Conservation (phyloP, 1,140 invertebrate species). For the Drosophila ohnishii region DNA sequence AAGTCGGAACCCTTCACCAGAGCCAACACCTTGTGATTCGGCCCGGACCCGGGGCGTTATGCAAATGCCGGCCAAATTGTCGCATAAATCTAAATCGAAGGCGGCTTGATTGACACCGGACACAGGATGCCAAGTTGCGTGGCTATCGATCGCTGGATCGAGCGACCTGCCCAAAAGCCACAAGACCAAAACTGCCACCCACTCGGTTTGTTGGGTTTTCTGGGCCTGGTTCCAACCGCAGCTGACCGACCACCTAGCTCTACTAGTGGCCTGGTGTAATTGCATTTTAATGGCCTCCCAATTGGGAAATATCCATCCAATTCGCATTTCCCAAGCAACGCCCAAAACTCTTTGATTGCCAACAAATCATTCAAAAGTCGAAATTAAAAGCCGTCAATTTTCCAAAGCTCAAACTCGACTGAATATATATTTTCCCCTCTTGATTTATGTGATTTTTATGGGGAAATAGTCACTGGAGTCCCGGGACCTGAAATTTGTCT, state of each 20-base stretch:
- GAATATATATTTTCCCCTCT: conserved; percentile 8
- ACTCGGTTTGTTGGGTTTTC: conserved; percentile 30
- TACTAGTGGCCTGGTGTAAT: conserved; percentile 52
- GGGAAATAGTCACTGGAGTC: not conserved
- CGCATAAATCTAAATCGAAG: conserved; percentile 58
- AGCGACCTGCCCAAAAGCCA: conserved; percentile 8
- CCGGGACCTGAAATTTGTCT: conserved; percentile 25
- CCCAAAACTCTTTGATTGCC: conserved; percentile 52
- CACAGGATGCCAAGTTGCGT: conserved; percentile 72
- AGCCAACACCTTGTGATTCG: conserved; percentile 41
- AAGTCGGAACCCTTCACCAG: conserved; percentile 43
- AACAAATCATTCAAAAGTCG: conserved; percentile 66
- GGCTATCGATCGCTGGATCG: conserved; percentile 31
- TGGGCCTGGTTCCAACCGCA: conserved; percentile 12
- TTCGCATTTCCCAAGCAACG: conserved; percentile 46
- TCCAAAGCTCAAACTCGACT: conserved; percentile 4
- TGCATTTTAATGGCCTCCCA: conserved; percentile 75
- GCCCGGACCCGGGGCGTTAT: conserved; percentile 26
- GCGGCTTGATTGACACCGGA: conserved; percentile 60
- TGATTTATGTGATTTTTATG: conserved; percentile 59
- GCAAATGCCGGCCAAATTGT: conserved; percentile 59
- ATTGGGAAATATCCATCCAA: conserved; percentile 47
- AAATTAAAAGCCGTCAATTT: conserved; percentile 64
- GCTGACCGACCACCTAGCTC: conserved; percentile 22
- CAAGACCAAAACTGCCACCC: conserved; percentile 40